phyloP scores from a whole-genome alignment of 2,888 invertebrate genomes.

The Eledona agricola region DNA sequence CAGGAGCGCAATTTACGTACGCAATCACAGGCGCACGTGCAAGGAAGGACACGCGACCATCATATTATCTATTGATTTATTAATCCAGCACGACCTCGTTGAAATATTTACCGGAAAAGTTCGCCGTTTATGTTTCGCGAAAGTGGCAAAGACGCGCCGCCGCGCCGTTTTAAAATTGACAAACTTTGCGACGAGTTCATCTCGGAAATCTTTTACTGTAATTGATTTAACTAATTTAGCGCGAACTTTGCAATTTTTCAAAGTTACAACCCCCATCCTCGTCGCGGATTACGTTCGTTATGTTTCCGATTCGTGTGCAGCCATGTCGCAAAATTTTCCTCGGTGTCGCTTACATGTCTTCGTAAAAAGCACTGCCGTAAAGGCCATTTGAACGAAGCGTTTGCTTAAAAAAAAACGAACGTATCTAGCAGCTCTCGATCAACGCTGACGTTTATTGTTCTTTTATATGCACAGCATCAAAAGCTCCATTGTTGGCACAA shows the following conservation, averaged over 20 bases:
- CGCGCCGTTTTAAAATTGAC: constrained; percentile 16
- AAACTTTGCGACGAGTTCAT: constrained; percentile 12
- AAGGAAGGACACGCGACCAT: no score
- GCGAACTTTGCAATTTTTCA: constrained; percentile 19
- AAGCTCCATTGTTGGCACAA: constrained; percentile 12
- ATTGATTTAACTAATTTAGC: constrained; percentile 26
- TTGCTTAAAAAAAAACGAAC: constrained; percentile 8
- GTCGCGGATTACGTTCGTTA: constrained; percentile 22
- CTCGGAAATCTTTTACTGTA: constrained; percentile 9
- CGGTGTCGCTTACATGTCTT: no score
- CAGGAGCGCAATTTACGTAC: no score
- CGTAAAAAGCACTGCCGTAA: background rate
- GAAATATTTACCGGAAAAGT: constrained; percentile 14
- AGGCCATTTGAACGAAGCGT: constrained; percentile 8
- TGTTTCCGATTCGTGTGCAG: background rate
- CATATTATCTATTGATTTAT: constrained; percentile 13
- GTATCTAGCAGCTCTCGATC: constrained; percentile 13
- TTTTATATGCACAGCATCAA: constrained; percentile 20
- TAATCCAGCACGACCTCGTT: background rate
- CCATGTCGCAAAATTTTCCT: background rate
- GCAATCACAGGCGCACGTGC: no score
- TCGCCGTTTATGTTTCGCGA: constrained; percentile 6
- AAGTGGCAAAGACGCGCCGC: background rate
- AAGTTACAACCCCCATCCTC: constrained; percentile 20
- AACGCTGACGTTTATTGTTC: constrained; percentile 23